Percentiles rank a stretch among this genome's conserved stretches.
These are phyloP conservation scores for Aphaenogaster rudis DNA, from an alignment of 1,140 invertebrate genomes.

Conservation along the genomic window DNA sequence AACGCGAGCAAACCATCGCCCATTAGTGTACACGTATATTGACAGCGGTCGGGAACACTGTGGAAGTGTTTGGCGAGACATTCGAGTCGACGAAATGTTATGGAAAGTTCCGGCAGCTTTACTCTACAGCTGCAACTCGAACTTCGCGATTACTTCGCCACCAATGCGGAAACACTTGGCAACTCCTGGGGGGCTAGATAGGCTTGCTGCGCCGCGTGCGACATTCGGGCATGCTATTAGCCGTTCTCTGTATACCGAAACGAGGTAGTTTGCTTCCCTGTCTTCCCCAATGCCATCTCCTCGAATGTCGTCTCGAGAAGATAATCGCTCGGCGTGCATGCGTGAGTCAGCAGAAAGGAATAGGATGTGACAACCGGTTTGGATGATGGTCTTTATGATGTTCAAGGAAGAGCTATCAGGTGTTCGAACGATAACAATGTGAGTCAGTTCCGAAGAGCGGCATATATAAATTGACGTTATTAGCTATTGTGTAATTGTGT, in stretches of 20 bases:
- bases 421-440: not conserved
- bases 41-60: conserved; percentile 14
- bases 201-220: conserved; percentile 4
- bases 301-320: conserved; percentile 5
- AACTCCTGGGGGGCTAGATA: conserved; percentile 44
- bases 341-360: conserved; percentile 15
- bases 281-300: conserved; percentile 16
- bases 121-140: conserved; percentile 31
- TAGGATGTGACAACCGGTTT: conserved; percentile 42
- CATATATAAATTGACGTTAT: not conserved
- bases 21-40: conserved; percentile 22
- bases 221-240: conserved; percentile 44
- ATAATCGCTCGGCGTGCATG: conserved; percentile 23
- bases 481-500: not conserved
- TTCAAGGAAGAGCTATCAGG: not conserved
- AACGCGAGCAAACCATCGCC: conserved; percentile 8
- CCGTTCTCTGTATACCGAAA: conserved; percentile 22
- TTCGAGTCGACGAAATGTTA: conserved; percentile 46
- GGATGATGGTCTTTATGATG: not conserved
- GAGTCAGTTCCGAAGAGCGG: not conserved
- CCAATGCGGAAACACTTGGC: conserved; percentile 62
- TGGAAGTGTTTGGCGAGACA: conserved; percentile 20
- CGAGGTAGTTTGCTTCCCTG: conserved; percentile 7
- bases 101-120: conserved; percentile 38
- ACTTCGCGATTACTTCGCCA: conserved; percentile 37